Evolutionary conservation across 2,888 invertebrate species (phyloP).

Genomic region (Petrophora chlorosata): DNA sequence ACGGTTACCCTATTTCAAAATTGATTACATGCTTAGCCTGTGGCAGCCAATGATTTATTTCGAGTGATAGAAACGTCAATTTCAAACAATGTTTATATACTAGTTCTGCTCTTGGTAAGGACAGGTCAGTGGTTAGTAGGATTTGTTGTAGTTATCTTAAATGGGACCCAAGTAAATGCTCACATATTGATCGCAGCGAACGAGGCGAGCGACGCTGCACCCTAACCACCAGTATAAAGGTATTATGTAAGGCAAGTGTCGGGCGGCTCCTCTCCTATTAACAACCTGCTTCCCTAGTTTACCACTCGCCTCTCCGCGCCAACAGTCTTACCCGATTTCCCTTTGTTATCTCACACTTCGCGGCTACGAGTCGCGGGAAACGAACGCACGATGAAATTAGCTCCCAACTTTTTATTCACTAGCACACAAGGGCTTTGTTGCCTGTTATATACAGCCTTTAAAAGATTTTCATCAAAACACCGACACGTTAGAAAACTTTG

Average conservation of each 20-base stretch:
- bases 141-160: conserved; percentile 2
- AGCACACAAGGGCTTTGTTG: conserved; percentile 35
- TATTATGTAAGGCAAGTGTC: conserved; percentile 48
- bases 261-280: conserved; percentile 48
- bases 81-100: not conserved
- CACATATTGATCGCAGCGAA: conserved; percentile 26
- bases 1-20: too few species aligned
- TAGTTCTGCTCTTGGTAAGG: not conserved
- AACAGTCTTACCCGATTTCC: conserved; percentile 46
- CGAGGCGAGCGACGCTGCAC: conserved; percentile 17
- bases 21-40: too few species aligned
- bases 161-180: not conserved
- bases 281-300: conserved; percentile 50
- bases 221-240: conserved; percentile 25
- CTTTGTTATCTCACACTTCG: conserved; percentile 53
- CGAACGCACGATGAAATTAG: conserved; percentile 48
- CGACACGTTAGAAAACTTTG: conserved; percentile 18
- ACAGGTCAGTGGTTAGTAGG: not conserved
- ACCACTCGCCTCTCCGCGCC: conserved; percentile 47
- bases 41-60: too few species aligned
- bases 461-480: conserved; percentile 36
- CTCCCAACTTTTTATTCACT: conserved; percentile 46
- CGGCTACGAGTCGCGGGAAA: conserved; percentile 40
- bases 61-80: conserved; percentile 1
- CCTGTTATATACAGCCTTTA: conserved; percentile 30